phyloP scores from a whole-genome alignment of 2,888 invertebrate species.

The Microplitis manilae region DNA sequence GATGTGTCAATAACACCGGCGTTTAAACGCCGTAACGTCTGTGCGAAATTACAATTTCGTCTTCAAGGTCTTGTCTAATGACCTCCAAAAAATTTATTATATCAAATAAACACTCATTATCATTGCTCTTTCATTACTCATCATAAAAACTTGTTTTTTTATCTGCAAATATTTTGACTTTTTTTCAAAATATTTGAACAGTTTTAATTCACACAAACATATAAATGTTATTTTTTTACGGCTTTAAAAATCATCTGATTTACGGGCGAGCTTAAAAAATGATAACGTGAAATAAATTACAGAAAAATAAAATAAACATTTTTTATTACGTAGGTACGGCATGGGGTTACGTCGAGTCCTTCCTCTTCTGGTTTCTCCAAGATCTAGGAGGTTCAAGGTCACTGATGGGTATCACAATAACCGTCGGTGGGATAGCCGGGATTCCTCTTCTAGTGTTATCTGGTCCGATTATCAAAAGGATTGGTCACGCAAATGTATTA shows the following conservation, averaged over 20 bases:
- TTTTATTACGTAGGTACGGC: conserved; percentile 77
- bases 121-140: too few relatives aligned
- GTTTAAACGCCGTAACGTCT: conserved; percentile 12
- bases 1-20: conserved; percentile 24
- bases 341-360: conserved; percentile 89
- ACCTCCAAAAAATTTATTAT: not conserved
- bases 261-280: too few relatives aligned
- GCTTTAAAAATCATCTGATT: too few relatives aligned
- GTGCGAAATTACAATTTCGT: conserved; percentile 18
- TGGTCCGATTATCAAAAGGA: conserved; percentile 80
- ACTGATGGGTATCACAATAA: conserved; percentile 86
- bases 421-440: conserved; percentile 84
- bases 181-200: too few relatives aligned
- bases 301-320: conserved; percentile 16
- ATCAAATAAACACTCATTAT: too few relatives aligned
- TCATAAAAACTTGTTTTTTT: too few relatives aligned
- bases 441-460: conserved; percentile 84
- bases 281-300: too few relatives aligned
- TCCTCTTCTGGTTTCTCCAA: conserved; percentile 85
- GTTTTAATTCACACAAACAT: too few relatives aligned
- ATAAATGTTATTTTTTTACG: too few relatives aligned
- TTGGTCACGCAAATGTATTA: conserved; percentile 85
- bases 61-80: not conserved
- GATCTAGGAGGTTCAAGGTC: conserved; percentile 83
- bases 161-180: not conserved